These are phyloP conservation scores for Nomada ruficornis DNA, from an alignment of 2,888 invertebrate species.

Conservation along the genomic window DNA sequence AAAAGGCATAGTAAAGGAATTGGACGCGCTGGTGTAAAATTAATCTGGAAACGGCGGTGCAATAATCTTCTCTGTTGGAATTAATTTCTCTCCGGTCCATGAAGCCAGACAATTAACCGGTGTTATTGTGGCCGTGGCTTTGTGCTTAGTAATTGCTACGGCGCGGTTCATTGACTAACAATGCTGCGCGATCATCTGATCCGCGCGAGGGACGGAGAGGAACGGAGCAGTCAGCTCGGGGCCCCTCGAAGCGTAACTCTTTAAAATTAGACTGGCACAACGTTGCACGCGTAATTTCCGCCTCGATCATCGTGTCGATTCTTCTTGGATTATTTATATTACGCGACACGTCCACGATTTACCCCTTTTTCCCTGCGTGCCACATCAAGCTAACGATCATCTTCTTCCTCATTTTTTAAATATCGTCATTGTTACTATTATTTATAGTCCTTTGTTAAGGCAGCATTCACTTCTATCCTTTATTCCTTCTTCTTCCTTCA, in stretches of 20 bases:
- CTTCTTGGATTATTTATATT: constrained; percentile 31
- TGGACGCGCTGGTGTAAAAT: constrained; percentile 38
- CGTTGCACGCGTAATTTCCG: constrained; percentile 50
- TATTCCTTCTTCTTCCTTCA: background rate
- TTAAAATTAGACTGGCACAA: constrained; percentile 58
- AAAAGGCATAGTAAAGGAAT: background rate
- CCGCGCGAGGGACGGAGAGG: constrained; percentile 17
- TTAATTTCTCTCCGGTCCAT: constrained; percentile 57
- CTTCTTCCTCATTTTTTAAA: background rate
- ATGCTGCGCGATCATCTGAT: constrained; percentile 46
- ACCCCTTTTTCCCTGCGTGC: background rate
- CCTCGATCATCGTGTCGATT: constrained; percentile 27
- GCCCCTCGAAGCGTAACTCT: constrained; percentile 43
- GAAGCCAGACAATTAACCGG: constrained; percentile 59
- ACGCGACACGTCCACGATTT: background rate
- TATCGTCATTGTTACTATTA: too few species aligned
- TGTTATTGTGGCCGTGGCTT: constrained; percentile 61
- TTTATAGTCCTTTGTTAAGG: too few species aligned
- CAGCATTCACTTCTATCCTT: background rate
- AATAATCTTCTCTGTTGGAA: constrained; percentile 51
- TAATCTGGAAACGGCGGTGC: constrained; percentile 42
- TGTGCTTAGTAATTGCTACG: constrained; percentile 64
- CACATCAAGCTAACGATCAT: too few species aligned
- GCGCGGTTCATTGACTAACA: constrained; percentile 64
- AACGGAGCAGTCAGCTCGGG: constrained; percentile 3